Percentiles rank a stretch among this genome's conserved stretches.
Conservation (phyloP, 2,797 vertebrate species). For the Tiaroga cobitis region DNA sequence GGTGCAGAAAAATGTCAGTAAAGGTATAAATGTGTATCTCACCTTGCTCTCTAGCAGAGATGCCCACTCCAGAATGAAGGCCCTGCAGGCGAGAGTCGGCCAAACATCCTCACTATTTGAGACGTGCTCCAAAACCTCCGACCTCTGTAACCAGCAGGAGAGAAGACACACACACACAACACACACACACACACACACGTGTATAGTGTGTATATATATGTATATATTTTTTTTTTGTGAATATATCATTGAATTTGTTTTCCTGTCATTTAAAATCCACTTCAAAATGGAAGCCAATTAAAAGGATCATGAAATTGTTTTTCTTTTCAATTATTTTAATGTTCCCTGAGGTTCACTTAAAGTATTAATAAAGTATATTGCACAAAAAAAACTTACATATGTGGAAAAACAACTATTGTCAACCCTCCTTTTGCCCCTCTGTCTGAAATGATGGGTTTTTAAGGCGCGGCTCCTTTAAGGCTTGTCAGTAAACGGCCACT, state of each 20-base stretch:
- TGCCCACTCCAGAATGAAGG: constrained; percentile 77
- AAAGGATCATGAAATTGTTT: too few species aligned
- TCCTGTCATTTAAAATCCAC: not conserved
- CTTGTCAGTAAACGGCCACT: too few species aligned
- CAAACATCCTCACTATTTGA: constrained; percentile 76
- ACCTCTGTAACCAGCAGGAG: constrained; percentile 65
- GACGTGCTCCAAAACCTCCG: constrained; percentile 76
- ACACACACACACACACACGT: too few species aligned
- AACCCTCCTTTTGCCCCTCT: too few species aligned
- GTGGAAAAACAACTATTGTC: too few species aligned
- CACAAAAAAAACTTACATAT: too few species aligned
- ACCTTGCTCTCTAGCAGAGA: constrained; percentile 80
- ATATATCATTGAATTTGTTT: not conserved
- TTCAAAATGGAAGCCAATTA: not conserved
- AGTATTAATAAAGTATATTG: too few species aligned
- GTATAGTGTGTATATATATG: too few species aligned
- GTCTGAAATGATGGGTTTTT: too few species aligned
- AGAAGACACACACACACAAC: not conserved
- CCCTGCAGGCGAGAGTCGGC: constrained; percentile 73
- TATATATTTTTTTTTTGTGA: not conserved
- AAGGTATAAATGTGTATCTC: not conserved
- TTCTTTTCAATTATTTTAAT: too few species aligned
- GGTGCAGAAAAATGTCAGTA: not conserved
- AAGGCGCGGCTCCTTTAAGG: too few species aligned
- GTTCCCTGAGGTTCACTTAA: too few species aligned